Base-by-base conservation (phyloP, 2,113 vertebrate species). In the Clarias magur region DNA sequence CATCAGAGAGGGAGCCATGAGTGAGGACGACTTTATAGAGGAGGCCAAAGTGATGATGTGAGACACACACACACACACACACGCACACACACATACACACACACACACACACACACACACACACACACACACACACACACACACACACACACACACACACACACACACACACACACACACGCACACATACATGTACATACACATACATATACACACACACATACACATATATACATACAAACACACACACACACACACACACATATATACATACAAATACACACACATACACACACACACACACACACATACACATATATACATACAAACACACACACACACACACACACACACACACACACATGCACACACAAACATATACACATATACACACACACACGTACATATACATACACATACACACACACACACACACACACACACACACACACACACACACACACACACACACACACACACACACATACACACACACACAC, bases 21-120 rank as follows among this genome's bases (percentile, higher is more conserved):
- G 94, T 4, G 98, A 99, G 90, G 98, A 99, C 88, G 98, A 99
- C 91, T 99, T 99, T 88, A 96, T 98, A 79, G 98, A 99, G 86
- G 98, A 99, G 94, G 98, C 98, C 63, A 98, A 97, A 92, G 96
- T 99, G 62, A 99, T 99, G 98, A 99, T 97, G 98, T 99, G 90
- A 95, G 96, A 92, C 75, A 78, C 48, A 78, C 48, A 56, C 25
- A 27, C 70, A 48, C 56, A 84, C 83, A 75, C 83, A 73, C 54
- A 60, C 67, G n/a, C 67, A 53, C 60, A 63, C 30, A 82, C 59
- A 63, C 79, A 80, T 27, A 80, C 57, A 80, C 17, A 80, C 56
- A 57, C 62, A 25, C 9, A 65, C 62, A n/a, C 9, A 65, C 16
- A 65, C n/a, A 21, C 42, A 38, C 34, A 38, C 3, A 38, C 34